Conservation (phyloP, 2,888 invertebrate species). For the Mactromeris polynyma region DNA sequence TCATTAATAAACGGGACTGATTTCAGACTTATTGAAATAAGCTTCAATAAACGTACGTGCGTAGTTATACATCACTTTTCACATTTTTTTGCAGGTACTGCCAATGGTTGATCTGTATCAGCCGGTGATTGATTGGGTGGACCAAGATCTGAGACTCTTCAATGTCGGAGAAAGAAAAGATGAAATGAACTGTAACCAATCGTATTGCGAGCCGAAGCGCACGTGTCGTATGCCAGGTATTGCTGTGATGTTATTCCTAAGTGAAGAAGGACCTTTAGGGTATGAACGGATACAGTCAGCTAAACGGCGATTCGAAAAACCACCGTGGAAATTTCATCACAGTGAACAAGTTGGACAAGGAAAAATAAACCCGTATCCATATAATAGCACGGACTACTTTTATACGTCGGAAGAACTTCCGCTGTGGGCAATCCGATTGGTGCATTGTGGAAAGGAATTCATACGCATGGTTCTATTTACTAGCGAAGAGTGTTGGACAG, state of each 20-base stretch:
- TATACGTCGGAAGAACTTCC: conserved; percentile 82
- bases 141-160: conserved; percentile 78
- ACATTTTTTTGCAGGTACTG: conserved; percentile 54
- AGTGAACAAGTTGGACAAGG: conserved; percentile 77
- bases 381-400: conserved; percentile 83
- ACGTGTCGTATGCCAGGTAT: conserved; percentile 74
- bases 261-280: conserved; percentile 76
- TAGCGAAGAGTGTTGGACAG: conserved; percentile 80
- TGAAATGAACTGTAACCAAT: conserved; percentile 55
- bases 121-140: conserved; percentile 78
- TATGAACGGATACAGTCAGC: conserved; percentile 77
- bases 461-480: conserved; percentile 81
- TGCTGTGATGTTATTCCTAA: conserved; percentile 79
- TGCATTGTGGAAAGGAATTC: conserved; percentile 84
- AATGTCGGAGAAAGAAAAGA: conserved; percentile 68
- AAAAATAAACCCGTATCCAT: conserved; percentile 78
- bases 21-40: too few species aligned
- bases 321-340: conserved; percentile 84
- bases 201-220: conserved; percentile 54
- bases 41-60: neutral
- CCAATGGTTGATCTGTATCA: conserved; percentile 79
- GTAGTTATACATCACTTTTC: neutral
- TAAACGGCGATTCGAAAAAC: conserved; percentile 75
- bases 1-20: too few species aligned
- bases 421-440: conserved; percentile 83